These are phyloP conservation scores for Conopomorpha cramerella DNA, from an alignment of 1,140 invertebrate genomes.

Conservation along the genomic window DNA sequence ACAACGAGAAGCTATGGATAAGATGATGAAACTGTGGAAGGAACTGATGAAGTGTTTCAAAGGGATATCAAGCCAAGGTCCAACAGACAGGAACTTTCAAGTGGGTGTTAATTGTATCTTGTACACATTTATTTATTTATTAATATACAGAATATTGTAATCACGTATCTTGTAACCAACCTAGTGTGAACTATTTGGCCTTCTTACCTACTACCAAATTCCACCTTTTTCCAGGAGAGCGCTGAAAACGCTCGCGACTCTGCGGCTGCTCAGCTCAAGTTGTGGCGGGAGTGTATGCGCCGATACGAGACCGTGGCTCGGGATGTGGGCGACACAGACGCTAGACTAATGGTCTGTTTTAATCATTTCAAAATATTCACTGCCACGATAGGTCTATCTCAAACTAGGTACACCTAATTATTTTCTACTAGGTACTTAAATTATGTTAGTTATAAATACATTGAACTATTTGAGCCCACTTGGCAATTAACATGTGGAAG, in stretches of 20 bases:
- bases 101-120: not conserved
- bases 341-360: constrained; percentile 30
- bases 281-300: constrained; percentile 48
- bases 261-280: constrained; percentile 31
- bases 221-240: constrained; percentile 15
- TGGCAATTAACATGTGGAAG: no score
- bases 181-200: not conserved
- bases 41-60: constrained; percentile 49
- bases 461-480: no score
- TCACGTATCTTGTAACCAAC: not conserved
- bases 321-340: constrained; percentile 45
- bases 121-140: no score
- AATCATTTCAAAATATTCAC: no score
- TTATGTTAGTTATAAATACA: no score
- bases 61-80: constrained; percentile 23
- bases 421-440: no score
- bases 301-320: constrained; percentile 45
- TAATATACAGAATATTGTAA: not conserved
- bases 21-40: constrained; percentile 52
- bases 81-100: no score
- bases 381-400: no score
- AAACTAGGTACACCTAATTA: no score
- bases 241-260: constrained; percentile 28
- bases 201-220: not conserved
- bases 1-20: constrained; percentile 48